These are phyloP conservation scores for Hoplodrina blanda DNA, from an alignment of 2,888 invertebrate species.

Conservation along the genomic window DNA sequence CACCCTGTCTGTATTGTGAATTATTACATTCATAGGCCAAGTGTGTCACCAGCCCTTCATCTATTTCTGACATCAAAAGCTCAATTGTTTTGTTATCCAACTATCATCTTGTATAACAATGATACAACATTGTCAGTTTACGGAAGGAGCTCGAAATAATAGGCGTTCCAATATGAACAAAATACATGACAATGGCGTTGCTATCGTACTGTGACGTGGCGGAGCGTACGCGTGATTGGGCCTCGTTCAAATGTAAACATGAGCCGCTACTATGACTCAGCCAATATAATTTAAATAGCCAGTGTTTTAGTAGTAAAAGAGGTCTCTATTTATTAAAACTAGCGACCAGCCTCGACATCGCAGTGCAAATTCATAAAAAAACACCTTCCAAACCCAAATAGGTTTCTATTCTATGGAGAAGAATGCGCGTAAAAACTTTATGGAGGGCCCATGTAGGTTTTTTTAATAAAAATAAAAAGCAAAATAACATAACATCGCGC, in stretches of 20 bases:
- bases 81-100: conserved; percentile 23
- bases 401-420: no score
- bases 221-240: conserved; percentile 80
- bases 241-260: conserved; percentile 76
- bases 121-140: conserved; percentile 58
- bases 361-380: no score
- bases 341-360: no score
- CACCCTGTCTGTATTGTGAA: background rate
- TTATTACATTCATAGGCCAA: conserved; percentile 8
- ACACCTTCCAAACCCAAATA: no score
- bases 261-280: conserved; percentile 58
- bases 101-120: conserved; percentile 19
- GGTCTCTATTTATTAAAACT: background rate
- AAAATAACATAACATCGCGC: no score
- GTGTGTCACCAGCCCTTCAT: background rate
- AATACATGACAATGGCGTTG: conserved; percentile 77
- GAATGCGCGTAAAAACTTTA: no score
- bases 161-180: conserved; percentile 68
- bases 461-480: no score
- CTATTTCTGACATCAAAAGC: conserved; percentile 17
- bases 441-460: no score
- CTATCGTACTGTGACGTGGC: conserved; percentile 80
- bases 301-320: background rate
- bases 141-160: conserved; percentile 68
- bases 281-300: background rate